Conservation (phyloP, 2,113 vertebrate genomes). For the Anoura caudifer region DNA sequence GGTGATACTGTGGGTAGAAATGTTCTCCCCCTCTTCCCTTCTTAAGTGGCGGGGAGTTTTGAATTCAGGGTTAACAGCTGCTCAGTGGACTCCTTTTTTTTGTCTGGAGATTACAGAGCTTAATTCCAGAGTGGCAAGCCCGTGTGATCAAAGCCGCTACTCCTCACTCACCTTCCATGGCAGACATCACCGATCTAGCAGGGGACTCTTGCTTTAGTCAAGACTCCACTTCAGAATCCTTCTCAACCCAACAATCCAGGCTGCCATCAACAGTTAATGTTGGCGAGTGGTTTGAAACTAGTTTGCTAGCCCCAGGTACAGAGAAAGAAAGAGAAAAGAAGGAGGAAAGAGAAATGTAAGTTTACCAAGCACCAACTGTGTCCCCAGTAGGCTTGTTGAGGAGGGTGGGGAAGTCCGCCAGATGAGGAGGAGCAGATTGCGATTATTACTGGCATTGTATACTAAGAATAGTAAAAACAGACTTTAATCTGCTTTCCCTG, state of each 20-base stretch:
- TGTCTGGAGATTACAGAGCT: background rate
- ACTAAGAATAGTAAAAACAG: background rate
- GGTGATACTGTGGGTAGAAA: background rate
- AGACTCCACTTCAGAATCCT: background rate
- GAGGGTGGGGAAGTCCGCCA: background rate
- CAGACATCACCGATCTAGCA: background rate
- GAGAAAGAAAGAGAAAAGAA: background rate
- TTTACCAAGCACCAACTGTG: background rate
- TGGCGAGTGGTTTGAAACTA: background rate
- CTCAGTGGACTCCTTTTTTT: background rate
- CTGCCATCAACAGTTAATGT: background rate
- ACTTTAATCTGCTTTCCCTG: background rate
- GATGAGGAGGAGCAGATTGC: background rate
- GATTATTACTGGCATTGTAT: background rate
- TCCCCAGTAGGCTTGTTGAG: background rate
- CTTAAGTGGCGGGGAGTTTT: background rate
- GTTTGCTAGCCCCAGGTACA: background rate
- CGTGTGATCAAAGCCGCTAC: fast-evolving
- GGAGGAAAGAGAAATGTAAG: background rate
- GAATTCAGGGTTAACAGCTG: too few species aligned
- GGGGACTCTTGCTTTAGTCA: background rate
- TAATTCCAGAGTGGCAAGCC: background rate
- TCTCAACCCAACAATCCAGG: background rate
- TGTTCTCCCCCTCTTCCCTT: background rate
- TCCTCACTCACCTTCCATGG: background rate